Conservation (phyloP, 2,888 invertebrate genomes). For the Lathronympha strigana region DNA sequence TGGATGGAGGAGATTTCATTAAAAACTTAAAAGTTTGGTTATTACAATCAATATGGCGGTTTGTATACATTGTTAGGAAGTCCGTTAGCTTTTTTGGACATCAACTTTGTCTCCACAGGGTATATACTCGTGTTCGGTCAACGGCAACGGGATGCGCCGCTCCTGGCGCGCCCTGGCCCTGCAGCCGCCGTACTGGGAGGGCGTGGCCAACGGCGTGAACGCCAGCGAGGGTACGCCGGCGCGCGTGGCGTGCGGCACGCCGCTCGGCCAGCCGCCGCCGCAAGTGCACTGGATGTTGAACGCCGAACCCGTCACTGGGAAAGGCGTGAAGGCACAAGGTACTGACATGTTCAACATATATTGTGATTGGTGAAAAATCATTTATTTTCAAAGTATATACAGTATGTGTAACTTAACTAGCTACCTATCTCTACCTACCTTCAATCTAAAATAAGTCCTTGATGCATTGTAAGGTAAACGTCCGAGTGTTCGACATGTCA, state of each 20-base stretch:
- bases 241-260: constrained; percentile 81
- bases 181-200: constrained; percentile 80
- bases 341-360: constrained; percentile 31
- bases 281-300: constrained; percentile 93
- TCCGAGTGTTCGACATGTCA: no score
- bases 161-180: constrained; percentile 73
- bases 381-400: no score
- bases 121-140: constrained; percentile 87
- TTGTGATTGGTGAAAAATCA: background rate
- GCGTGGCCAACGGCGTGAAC: constrained; percentile 79
- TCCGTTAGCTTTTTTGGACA: background rate
- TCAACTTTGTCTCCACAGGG: constrained; percentile 79
- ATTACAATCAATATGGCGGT: no score
- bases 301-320: constrained; percentile 86
- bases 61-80: no score
- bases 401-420: no score
- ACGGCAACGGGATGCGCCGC: constrained; percentile 85
- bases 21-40: no score
- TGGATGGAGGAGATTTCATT: no score
- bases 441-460: no score
- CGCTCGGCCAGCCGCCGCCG: constrained; percentile 90
- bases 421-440: no score
- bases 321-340: constrained; percentile 66
- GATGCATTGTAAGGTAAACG: no score
- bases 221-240: constrained; percentile 78